These are phyloP conservation scores for Lasioglossum malachurum DNA, from an alignment of 2,888 invertebrate genomes.

Conservation along the genomic window DNA sequence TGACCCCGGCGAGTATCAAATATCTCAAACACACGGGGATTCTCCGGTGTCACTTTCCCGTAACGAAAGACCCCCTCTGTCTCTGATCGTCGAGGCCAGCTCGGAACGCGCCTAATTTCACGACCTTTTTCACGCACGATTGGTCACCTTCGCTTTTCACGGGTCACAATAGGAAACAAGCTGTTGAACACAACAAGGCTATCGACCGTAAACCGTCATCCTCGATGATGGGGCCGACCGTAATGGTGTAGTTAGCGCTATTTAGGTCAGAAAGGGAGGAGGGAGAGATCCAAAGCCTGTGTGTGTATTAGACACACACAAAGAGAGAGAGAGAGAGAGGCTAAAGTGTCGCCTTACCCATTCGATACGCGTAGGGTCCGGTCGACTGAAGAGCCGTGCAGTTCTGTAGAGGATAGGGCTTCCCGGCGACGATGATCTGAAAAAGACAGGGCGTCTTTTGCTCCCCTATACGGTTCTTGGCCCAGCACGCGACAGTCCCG, in stretches of 20 bases:
- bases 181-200: conserved; percentile 59
- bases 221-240: conserved; percentile 28
- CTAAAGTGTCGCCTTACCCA: conserved; percentile 76
- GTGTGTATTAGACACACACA: neutral
- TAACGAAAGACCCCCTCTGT: conserved; percentile 26
- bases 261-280: conserved; percentile 31
- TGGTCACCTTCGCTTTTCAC: conserved; percentile 34
- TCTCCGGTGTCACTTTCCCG: conserved; percentile 36
- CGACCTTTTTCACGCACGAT: conserved; percentile 63
- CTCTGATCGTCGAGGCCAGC: conserved; percentile 31
- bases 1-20: conserved; percentile 16
- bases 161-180: conserved; percentile 57
- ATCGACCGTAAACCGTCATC: conserved; percentile 48
- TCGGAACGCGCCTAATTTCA: conserved; percentile 64
- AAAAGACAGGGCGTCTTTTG: conserved; percentile 94
- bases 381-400: conserved; percentile 89
- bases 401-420: conserved; percentile 94
- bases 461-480: conserved; percentile 92
- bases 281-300: conserved; percentile 12
- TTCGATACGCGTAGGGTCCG: conserved; percentile 80
- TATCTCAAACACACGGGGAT: conserved; percentile 5
- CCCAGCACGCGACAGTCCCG: conserved; percentile 95
- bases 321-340: neutral
- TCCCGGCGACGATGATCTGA: conserved; percentile 94
- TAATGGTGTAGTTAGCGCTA: conserved; percentile 60